phyloP scores from a whole-genome alignment of 2,113 vertebrate species.

The Synodontis membranacea region DNA sequence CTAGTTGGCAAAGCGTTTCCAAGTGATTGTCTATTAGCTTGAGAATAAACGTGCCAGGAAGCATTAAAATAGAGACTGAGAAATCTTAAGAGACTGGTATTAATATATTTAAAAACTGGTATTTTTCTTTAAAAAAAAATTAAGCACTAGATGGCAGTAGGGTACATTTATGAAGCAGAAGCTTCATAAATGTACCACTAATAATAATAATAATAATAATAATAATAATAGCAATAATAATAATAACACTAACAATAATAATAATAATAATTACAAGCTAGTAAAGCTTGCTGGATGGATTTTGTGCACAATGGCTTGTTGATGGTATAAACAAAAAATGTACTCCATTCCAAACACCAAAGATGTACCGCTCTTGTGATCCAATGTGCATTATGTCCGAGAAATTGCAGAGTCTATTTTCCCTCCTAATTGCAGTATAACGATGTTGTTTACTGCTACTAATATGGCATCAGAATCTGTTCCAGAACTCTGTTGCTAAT shows the following conservation, averaged over 20 bases:
- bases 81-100: background rate
- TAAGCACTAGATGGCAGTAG: constrained; percentile 20
- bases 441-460: background rate
- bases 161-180: no score
- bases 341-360: background rate
- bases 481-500: background rate
- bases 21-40: background rate
- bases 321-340: background rate
- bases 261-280: no score
- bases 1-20: background rate
- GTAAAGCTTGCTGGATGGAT: background rate
- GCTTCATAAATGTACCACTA: background rate
- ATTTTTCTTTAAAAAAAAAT: background rate
- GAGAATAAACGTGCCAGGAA: background rate
- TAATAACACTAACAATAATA: no score
- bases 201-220: background rate
- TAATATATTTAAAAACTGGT: background rate
- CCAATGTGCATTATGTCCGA: background rate
- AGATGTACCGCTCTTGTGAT: background rate
- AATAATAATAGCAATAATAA: background rate
- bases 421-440: background rate
- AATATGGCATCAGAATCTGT: background rate
- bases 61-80: background rate
- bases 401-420: background rate
- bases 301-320: background rate